Evolutionary conservation across 2,888 invertebrate species (phyloP).

Genomic region (Cataglyphis livida): DNA sequence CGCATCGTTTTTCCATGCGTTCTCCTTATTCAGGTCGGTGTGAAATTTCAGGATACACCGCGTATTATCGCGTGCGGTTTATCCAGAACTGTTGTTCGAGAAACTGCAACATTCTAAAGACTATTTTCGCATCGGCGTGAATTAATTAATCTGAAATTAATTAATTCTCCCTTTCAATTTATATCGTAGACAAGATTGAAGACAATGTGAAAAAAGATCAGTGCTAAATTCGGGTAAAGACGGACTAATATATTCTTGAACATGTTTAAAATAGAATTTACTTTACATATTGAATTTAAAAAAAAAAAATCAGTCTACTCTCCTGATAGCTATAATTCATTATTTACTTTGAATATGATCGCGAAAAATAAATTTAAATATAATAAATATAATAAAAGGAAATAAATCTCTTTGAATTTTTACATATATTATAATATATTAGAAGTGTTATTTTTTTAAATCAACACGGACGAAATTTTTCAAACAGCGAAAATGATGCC

Average conservation of each 20-base stretch:
- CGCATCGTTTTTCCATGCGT: constrained; percentile 31
- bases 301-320: not conserved
- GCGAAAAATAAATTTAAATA: not conserved
- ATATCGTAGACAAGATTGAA: not conserved
- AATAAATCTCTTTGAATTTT: not conserved
- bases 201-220: not conserved
- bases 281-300: not conserved
- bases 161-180: not conserved
- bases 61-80: constrained; percentile 29
- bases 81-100: not conserved
- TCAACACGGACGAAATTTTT: constrained; percentile 2
- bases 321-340: not conserved
- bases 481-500: not conserved
- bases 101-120: not conserved
- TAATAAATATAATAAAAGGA: too few species aligned
- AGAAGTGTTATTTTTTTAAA: not conserved
- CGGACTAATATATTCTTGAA: not conserved
- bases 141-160: constrained; percentile 37
- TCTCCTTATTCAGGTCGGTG: constrained; percentile 20
- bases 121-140: not conserved
- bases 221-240: not conserved
- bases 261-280: not conserved
- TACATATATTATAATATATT: not conserved
- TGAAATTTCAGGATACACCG: constrained; percentile 27
- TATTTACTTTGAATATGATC: not conserved